phyloP scores from a whole-genome alignment of 2,888 invertebrate species.

The Saturnia japonica region DNA sequence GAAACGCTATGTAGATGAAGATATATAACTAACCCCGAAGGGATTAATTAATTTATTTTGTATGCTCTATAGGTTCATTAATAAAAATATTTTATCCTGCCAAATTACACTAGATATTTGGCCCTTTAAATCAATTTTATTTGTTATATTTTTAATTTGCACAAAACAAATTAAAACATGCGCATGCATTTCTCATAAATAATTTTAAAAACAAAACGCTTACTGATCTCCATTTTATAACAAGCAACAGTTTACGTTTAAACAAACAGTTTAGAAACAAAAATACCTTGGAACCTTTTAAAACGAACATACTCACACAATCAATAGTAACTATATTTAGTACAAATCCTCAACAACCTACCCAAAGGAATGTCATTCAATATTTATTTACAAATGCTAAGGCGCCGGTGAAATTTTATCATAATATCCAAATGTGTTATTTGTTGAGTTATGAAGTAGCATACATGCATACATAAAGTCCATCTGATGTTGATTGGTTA shows the following conservation, averaged over 20 bases:
- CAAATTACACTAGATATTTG: neutral
- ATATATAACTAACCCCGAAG: neutral
- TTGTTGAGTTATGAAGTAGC: neutral
- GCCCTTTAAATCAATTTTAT: neutral
- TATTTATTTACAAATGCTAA: slow-evolving; percentile 56
- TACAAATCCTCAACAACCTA: slow-evolving; percentile 62
- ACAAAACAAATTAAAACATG: neutral
- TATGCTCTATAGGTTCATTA: neutral
- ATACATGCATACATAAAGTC: no score
- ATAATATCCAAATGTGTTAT: neutral
- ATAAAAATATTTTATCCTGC: neutral
- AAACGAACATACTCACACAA: slow-evolving; percentile 53
- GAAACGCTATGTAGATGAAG: neutral
- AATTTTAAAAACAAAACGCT: neutral
- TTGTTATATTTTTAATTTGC: neutral
- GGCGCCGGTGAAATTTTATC: neutral
- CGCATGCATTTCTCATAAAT: neutral
- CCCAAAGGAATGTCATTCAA: slow-evolving; percentile 68
- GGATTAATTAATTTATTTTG: neutral
- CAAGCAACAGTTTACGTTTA: slow-evolving; percentile 45
- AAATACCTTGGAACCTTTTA: slow-evolving; percentile 64
- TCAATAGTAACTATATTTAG: slow-evolving; percentile 54
- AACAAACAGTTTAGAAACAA: slow-evolving; percentile 63
- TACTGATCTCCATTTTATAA: slow-evolving; percentile 22
- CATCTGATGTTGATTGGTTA: neutral